Evolutionary conservation across 2,888 invertebrate genomes (phyloP), one percentile per base, ranked within the genome.

Genomic region (Cabera pusaria): DNA sequence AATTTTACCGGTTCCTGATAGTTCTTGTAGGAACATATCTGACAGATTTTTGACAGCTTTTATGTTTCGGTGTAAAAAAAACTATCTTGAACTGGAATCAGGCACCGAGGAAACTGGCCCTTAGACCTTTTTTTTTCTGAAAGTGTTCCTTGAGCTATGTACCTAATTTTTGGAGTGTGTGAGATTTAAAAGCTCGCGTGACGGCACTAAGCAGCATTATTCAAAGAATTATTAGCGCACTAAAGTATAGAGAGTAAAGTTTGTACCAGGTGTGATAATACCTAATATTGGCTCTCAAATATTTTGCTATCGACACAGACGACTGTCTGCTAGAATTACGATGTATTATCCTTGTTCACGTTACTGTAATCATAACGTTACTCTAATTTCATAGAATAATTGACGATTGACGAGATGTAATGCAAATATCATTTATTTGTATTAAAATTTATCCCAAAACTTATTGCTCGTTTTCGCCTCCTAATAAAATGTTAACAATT

Each of bases 381-480:
- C 74, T 81, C 77, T 84, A 84, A 81, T 83, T 81, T 72, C 64
- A 80, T 85, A 85, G 84, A 72, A 72, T 72, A 74, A 79, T 84
- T 85, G 84, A 84, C 78, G 75, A 80, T 81, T 81, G 74, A 82
- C 70, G 78, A 77, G 73, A 76, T 83, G 41, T 42, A 42, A 42
- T 36, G 78, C 80, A 83, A 78, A 77, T 75, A 72, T 66, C 70
- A 79, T 86, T 86, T 69, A 78, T 86, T 87, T 87, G 84, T 88
- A 88, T 81, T 78, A 69, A 82, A 79, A 75, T 68, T 73, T 84
- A 85, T 83, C 79, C 86, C 75, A 66, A 85, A 81, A 84, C 78
- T 84, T 84, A 84, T 85, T 85, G 86, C 86, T 87, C 87, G 86
- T 88, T 88, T 82, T 88, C 84, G 88, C 88, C 88, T 88, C 85